phyloP scores from a whole-genome alignment of 2,888 invertebrate species.

The Torymus tubicola region DNA sequence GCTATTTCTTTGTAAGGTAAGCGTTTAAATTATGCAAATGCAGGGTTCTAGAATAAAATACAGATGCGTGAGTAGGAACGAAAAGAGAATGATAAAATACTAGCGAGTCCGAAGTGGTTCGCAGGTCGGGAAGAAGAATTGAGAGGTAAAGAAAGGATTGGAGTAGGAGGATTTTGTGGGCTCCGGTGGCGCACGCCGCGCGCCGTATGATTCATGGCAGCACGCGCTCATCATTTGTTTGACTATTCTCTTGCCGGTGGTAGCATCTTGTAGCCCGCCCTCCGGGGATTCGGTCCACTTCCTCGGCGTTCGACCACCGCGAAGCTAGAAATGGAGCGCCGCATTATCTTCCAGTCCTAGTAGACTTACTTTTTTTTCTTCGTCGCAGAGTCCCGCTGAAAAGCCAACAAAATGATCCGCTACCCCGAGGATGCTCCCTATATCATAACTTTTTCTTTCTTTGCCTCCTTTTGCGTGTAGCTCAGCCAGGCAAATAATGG shows the following conservation, averaged over 20 bases:
- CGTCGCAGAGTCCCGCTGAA: constrained; percentile 5
- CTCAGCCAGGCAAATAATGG: no score
- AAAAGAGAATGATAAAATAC: constrained; percentile 2
- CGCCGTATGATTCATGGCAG: constrained; percentile 55
- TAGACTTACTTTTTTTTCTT: constrained; percentile 14
- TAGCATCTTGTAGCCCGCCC: neutral
- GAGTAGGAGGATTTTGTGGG: constrained; percentile 16
- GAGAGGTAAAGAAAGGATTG: constrained; percentile 40
- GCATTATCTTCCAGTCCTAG: constrained; percentile 19
- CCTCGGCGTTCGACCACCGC: constrained; percentile 30
- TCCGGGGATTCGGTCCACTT: constrained; percentile 6
- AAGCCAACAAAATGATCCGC: constrained; percentile 17
- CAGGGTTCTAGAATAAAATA: neutral
- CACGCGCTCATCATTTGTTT: constrained; percentile 57
- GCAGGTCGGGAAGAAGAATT: constrained; percentile 30
- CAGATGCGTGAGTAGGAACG: neutral
- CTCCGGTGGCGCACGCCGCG: neutral
- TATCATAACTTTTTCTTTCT: constrained; percentile 1
- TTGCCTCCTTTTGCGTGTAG: no score
- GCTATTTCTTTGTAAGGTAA: no score
- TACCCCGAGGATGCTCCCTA: no score
- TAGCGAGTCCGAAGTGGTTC: neutral
- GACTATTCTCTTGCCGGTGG: constrained; percentile 38
- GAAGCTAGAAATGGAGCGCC: neutral
- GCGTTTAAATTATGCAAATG: no score